Percentiles rank a stretch among this genome's conserved stretches.
These are phyloP conservation scores for Burhinus oedicnemus DNA, from an alignment of 2,113 vertebrate species.

Conservation along the genomic window DNA sequence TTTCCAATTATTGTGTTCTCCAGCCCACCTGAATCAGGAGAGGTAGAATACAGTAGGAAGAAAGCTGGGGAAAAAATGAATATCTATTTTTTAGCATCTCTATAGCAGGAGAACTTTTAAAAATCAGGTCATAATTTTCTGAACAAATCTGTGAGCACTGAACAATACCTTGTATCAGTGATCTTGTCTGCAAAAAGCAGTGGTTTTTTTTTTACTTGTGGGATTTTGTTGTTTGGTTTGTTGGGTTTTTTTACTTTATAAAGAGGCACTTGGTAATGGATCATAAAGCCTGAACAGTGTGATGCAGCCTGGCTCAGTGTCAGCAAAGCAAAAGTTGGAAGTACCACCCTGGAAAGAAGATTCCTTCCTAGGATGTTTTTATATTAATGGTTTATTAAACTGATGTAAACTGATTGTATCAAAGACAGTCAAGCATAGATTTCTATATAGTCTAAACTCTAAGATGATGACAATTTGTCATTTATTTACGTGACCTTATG, in stretches of 20 bases:
- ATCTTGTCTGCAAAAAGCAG: background rate
- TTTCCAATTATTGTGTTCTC: conserved; percentile 19
- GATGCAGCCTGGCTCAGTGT: background rate
- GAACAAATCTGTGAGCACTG: background rate
- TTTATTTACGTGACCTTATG: background rate
- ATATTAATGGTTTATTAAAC: conserved; percentile 12
- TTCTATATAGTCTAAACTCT: background rate
- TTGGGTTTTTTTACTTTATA: background rate
- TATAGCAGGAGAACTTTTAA: background rate
- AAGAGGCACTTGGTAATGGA: background rate
- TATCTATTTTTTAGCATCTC: background rate
- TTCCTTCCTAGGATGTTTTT: background rate
- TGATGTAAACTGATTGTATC: background rate
- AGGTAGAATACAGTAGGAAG: background rate
- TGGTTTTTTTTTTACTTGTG: background rate
- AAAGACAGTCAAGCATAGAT: background rate
- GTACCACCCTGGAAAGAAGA: background rate
- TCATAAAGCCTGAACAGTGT: background rate
- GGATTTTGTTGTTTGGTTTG: background rate
- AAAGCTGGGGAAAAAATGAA: background rate
- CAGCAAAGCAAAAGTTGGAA: background rate
- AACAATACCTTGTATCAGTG: background rate
- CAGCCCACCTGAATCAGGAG: conserved; percentile 11
- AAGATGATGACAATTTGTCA: background rate
- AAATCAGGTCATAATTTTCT: conserved; percentile 5